Evolutionary conservation across 2,797 vertebrate species (phyloP), one percentile per base, ranked within the genome.

Genomic region (Poecilia gillii): DNA sequence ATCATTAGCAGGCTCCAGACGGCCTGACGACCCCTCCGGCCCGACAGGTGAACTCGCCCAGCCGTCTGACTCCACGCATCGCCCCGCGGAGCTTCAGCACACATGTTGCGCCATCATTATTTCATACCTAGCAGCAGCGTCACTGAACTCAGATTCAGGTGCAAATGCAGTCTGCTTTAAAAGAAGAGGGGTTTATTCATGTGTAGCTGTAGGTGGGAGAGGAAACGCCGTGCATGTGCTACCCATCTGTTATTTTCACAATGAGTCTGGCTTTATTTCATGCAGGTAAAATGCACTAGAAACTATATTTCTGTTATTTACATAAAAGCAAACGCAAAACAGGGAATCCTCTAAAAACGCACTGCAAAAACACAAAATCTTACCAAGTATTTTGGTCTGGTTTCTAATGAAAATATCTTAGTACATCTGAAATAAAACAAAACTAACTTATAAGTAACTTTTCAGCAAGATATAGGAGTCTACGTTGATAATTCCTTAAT

Each of bases 1-100:
- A 91, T 90, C 90, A 90, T 94, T 92, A 94, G 90, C 90, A n/a
- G 84, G 84, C 59, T 87, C 83, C 89, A 94, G 91, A 94, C 91
- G 87, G 92, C 79, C 81, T n/a, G 39, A 23, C 18, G 82, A 85
- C 85, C 89, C 89, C 91, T 53, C 78, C 28, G 88, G 94, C 92
- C 77, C 43, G 78, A 86, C 87, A 95, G 94, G 94, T 94, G 93
- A 94, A 87, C 85, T 79, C 80, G 71, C 84, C 78, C 80, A 66
- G 81, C 85, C 51, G 68, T 85, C 86, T 90, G 89, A 90, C 90
- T 92, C 93, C 89, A 88, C 88, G 70, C 78, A 84, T 84, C 83
- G 90, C 92, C 95, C 91, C 64, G 76, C 70, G 71, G 88, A 85
- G 86, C 88, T 80, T 36, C 86, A 82, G 39, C 85, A 86, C 92